These are phyloP conservation scores for Peromyscus leucopus DNA, from an alignment of 2,113 vertebrate genomes.

Conservation along the genomic window DNA sequence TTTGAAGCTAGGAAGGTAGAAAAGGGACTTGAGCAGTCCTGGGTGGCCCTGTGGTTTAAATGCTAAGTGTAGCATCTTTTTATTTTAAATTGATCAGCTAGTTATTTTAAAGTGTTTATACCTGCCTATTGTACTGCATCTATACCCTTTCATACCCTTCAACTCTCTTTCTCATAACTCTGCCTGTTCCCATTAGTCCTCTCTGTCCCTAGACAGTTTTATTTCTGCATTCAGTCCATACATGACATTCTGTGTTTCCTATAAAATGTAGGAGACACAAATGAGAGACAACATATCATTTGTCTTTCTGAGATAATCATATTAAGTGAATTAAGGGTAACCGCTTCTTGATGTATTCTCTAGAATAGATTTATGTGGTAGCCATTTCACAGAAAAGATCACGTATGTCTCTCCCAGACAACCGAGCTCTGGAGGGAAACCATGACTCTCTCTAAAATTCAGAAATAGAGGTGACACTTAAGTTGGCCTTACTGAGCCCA, in stretches of 20 bases:
- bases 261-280: not conserved
- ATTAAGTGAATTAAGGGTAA: not conserved
- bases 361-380: not conserved
- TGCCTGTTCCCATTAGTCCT: not conserved
- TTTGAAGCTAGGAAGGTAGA: not conserved
- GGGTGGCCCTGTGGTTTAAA: not conserved
- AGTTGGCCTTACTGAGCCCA: not conserved
- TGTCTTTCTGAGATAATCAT: not conserved
- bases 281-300: not conserved
- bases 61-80: not conserved
- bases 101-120: not conserved
- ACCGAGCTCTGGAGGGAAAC: not conserved
- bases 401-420: not conserved
- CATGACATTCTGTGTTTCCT: not conserved
- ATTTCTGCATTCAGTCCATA: not conserved
- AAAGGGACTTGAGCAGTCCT: not conserved
- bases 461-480: not conserved
- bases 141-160: not conserved
- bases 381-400: not conserved
- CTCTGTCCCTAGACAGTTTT: not conserved
- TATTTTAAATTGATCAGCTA: not conserved
- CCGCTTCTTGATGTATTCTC: not conserved
- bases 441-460: not conserved
- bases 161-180: not conserved
- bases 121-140: not conserved